Percentiles rank a stretch among this genome's conserved stretches.
Evolutionary conservation across 2,797 vertebrate genomes (phyloP).

Genomic region (Acanthurus tractus): DNA sequence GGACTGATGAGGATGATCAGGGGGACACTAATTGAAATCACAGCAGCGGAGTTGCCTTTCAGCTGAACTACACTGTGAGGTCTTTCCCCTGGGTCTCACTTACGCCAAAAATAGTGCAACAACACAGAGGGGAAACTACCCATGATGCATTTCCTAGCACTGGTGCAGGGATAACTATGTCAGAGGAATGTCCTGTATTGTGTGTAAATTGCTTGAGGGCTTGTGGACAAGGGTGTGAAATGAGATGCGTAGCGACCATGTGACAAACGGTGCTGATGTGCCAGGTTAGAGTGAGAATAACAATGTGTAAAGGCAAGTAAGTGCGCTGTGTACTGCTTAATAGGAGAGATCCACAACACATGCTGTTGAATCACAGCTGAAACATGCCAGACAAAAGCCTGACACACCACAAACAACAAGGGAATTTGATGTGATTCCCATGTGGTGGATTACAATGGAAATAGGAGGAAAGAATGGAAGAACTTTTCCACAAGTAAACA

Average conservation of each 20-base stretch:
- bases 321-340: background rate
- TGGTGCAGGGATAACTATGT: slow-evolving; percentile 41
- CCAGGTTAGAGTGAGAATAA: background rate
- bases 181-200: slow-evolving; percentile 67
- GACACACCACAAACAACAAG: slow-evolving; percentile 27
- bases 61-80: slow-evolving; percentile 25
- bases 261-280: background rate
- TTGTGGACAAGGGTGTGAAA: slow-evolving; percentile 38
- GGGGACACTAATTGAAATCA: slow-evolving; percentile 60
- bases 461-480: slow-evolving; percentile 47
- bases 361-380: slow-evolving; percentile 22
- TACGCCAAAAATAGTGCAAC: slow-evolving; percentile 59
- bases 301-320: background rate
- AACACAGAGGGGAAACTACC: slow-evolving; percentile 65
- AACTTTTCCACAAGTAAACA: slow-evolving; percentile 42
- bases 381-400: slow-evolving; percentile 3
- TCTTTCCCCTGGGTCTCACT: slow-evolving; percentile 54
- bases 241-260: slow-evolving; percentile 2
- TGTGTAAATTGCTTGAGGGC: slow-evolving; percentile 35
- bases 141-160: slow-evolving; percentile 75
- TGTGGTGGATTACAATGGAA: slow-evolving; percentile 35
- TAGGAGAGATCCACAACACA: background rate
- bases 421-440: slow-evolving; percentile 62
- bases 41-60: slow-evolving; percentile 43
- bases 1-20: slow-evolving; percentile 2